A percentile compares a stretch with the other conserved stretches of the same genome.
Evolutionary conservation across 2,888 invertebrate species (phyloP).

Genomic region (Choreutis nemorana): DNA sequence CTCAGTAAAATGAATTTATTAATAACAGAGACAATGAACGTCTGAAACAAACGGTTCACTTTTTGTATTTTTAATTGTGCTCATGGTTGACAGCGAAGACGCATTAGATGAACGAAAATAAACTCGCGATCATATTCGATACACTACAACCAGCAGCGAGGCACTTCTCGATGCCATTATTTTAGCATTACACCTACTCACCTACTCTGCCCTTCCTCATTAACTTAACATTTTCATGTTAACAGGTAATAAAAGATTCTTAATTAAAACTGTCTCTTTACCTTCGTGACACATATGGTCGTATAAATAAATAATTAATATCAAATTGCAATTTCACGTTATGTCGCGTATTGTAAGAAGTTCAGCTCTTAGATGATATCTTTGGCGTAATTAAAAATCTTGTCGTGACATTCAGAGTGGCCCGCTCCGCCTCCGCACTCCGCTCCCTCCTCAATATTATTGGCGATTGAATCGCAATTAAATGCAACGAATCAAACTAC

Average conservation of each 20-base stretch:
- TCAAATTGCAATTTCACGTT: conserved; percentile 58
- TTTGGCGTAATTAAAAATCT: conserved; percentile 64
- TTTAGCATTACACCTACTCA: conserved; percentile 9
- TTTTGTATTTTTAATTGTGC: conserved; percentile 67
- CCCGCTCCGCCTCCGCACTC: conserved; percentile 56
- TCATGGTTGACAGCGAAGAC: conserved; percentile 58
- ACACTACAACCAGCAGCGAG: too few relatives aligned
- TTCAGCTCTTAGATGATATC: conserved; percentile 61
- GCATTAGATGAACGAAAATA: conserved; percentile 64
- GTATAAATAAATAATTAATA: conserved; percentile 16
- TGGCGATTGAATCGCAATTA: conserved; percentile 65
- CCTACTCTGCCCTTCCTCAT: conserved; percentile 5
- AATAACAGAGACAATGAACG: conserved; percentile 67
- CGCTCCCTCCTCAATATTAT: conserved; percentile 57
- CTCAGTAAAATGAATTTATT: conserved; percentile 67
- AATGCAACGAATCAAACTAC: conserved; percentile 60
- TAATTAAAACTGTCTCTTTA: conserved; percentile 32
- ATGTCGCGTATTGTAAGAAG: conserved; percentile 46
- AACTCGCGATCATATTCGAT: conserved; percentile 60
- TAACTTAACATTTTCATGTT: conserved; percentile 24
- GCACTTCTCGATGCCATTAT: too few relatives aligned
- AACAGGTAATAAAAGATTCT: conserved; percentile 32
- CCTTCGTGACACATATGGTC: conserved; percentile 14
- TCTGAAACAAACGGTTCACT: conserved; percentile 63
- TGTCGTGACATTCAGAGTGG: conserved; percentile 64